Evolutionary conservation across 2,797 vertebrate genomes (phyloP), one percentile per base, ranked within the genome.

Genomic region (Rhinella marina): DNA sequence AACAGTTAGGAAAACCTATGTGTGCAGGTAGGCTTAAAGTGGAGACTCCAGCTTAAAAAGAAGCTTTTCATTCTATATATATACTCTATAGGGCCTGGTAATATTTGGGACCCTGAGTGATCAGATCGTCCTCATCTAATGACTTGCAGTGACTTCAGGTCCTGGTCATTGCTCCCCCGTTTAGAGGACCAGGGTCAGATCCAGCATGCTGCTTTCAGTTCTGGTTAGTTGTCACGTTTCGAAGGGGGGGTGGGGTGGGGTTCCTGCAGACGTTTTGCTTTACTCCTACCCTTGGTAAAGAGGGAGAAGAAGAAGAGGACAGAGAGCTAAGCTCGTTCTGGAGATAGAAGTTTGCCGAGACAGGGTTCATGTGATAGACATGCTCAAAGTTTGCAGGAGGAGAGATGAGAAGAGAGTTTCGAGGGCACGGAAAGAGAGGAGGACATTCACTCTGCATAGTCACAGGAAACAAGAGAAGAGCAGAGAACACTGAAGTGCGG

Each of bases 301-400:
- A 96, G 93, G 95, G 96, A 93, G 95, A 97, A 92, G 95, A 93
- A 91, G 92, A 93, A 91, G 93, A 92, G 91, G 93, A 90, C 92
- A 90, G 91, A 89, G 83, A 92, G 91, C 90, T 90, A 91, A 90
- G 93, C 94, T 95, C 96, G 93, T 94, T 96, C 95, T 96, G 95
- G 90, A 97, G 95, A 95, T 95, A 96, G 93, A 94, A 93, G 92
- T 95, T 96, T 86, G 96, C 95, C 93, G 96, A 97, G 88, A 93
- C 61, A 92, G 93, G 93, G 89, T 94, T 97, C 94, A 96, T 97
- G 94, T 96, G 96, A 96, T 93, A 97, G 92, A 96, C 86, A 93
- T 96, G 96, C 94, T 97, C 96, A 95, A 96, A 97, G 95, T 95
- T 96, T 95, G 94, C 95, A 92, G 96, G 96, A 92, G 95, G 94